A percentile compares a stretch with the other conserved stretches of the same genome.
These are phyloP conservation scores for Rhopalosiphum maidis DNA, from an alignment of 1,140 invertebrate genomes.

Conservation along the genomic window DNA sequence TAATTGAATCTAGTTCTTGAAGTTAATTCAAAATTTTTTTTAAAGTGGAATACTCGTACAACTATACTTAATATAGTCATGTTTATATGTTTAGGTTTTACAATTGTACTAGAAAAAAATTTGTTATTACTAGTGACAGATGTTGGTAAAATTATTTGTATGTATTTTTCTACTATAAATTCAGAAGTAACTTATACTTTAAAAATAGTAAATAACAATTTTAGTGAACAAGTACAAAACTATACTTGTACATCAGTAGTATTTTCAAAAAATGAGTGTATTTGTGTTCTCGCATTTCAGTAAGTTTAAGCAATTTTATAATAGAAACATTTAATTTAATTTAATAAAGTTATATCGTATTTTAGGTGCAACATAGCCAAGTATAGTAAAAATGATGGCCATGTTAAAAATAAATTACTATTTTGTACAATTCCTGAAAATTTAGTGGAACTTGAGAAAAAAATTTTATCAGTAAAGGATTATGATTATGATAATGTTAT, in stretches of 20 bases:
- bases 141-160: slow-evolving; percentile 39
- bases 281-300: slow-evolving; percentile 46
- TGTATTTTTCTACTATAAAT: not conserved
- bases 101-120: slow-evolving; percentile 10
- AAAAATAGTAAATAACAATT: slow-evolving; percentile 18
- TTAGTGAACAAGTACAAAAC: slow-evolving; percentile 43
- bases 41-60: not conserved
- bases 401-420: slow-evolving; percentile 47
- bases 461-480: slow-evolving; percentile 41
- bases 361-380: slow-evolving; percentile 29
- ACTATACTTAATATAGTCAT: not conserved
- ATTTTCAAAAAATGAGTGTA: slow-evolving; percentile 50
- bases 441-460: slow-evolving; percentile 42
- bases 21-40: not conserved
- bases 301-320: slow-evolving; percentile 16
- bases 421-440: slow-evolving; percentile 52
- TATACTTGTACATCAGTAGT: slow-evolving; percentile 51
- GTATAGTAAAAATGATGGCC: slow-evolving; percentile 50
- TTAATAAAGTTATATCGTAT: not conserved
- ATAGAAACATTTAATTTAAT: not conserved
- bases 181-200: slow-evolving; percentile 20
- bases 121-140: slow-evolving; percentile 38
- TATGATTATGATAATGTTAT: slow-evolving; percentile 30
- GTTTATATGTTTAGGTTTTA: slow-evolving; percentile 39
- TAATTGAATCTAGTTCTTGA: not conserved